Conservation (phyloP, 2,797 vertebrate genomes). For the Myotis findleyi region DNA sequence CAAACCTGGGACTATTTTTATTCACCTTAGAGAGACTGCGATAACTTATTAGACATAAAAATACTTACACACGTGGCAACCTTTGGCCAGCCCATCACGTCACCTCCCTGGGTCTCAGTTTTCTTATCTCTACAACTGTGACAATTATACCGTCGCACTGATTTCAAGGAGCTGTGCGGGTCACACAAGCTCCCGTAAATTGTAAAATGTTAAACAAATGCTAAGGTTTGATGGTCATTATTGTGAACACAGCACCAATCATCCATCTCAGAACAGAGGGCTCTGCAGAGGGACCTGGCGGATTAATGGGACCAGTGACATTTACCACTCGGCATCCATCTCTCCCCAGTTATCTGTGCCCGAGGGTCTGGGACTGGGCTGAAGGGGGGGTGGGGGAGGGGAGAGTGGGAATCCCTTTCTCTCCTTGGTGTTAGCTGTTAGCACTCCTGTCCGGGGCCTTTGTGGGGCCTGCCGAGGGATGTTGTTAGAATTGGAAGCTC, state of each 20-base stretch:
- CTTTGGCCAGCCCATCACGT: background rate
- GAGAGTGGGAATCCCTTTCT: background rate
- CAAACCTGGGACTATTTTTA: background rate
- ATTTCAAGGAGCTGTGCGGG: background rate
- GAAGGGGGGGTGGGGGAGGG: background rate
- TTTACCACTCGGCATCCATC: slow-evolving; percentile 38
- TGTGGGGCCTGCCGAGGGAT: background rate
- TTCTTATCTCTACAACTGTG: background rate
- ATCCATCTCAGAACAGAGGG: slow-evolving; percentile 54
- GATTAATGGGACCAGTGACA: slow-evolving; percentile 72
- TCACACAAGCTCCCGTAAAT: slow-evolving; percentile 34
- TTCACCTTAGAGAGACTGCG: background rate
- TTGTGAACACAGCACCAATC: slow-evolving; percentile 36
- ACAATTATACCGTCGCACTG: background rate
- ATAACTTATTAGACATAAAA: background rate
- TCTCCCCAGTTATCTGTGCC: slow-evolving; percentile 8
- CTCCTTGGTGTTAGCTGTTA: background rate
- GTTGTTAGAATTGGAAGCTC: background rate
- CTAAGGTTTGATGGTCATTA: slow-evolving; percentile 67
- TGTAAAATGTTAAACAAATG: slow-evolving; percentile 74
- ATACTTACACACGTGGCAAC: background rate
- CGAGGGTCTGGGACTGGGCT: background rate
- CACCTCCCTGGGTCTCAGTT: background rate
- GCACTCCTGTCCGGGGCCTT: background rate
- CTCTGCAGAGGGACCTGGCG: slow-evolving; percentile 19